phyloP scores from a whole-genome alignment of 2,113 vertebrate genomes.

The Corydoras maculifer region DNA sequence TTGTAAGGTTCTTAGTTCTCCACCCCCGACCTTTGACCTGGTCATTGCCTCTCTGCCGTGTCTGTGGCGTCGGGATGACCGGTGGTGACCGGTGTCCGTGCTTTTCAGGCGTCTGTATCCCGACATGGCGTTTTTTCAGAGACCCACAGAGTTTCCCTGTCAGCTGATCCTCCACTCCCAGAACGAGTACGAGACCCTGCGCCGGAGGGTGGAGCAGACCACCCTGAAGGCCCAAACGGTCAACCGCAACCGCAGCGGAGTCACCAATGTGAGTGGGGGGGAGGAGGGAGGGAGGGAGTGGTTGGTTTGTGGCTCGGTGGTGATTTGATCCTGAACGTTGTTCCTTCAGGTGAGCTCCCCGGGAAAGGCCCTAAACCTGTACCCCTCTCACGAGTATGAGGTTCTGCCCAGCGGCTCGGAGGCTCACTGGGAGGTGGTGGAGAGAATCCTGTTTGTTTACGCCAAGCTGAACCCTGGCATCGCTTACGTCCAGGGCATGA shows the following conservation, averaged over 20 bases:
- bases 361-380: conserved; percentile 67
- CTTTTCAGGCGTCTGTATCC: conserved; percentile 83
- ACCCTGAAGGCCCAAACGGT: conserved; percentile 92
- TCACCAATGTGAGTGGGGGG: conserved; percentile 82
- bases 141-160: conserved; percentile 87
- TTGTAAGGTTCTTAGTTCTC: too few species aligned
- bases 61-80: too few species aligned
- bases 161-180: conserved; percentile 89
- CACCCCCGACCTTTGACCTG: too few species aligned
- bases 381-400: conserved; percentile 78
- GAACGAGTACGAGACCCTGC: conserved; percentile 91
- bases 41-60: too few species aligned
- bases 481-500: conserved; percentile 97
- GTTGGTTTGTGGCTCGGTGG: background rate
- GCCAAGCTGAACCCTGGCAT: conserved; percentile 98
- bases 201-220: conserved; percentile 87
- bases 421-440: conserved; percentile 97
- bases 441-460: conserved; percentile 95
- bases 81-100: background rate
- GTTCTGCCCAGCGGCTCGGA: conserved; percentile 86
- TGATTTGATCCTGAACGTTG: background rate
- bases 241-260: conserved; percentile 87
- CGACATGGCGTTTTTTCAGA: conserved; percentile 96
- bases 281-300: background rate
- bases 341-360: conserved; percentile 84